Percentiles rank a stretch among this genome's conserved stretches.
phyloP scores from a whole-genome alignment of 2,888 invertebrate species.

The Dasysyrphus tricinctus region DNA sequence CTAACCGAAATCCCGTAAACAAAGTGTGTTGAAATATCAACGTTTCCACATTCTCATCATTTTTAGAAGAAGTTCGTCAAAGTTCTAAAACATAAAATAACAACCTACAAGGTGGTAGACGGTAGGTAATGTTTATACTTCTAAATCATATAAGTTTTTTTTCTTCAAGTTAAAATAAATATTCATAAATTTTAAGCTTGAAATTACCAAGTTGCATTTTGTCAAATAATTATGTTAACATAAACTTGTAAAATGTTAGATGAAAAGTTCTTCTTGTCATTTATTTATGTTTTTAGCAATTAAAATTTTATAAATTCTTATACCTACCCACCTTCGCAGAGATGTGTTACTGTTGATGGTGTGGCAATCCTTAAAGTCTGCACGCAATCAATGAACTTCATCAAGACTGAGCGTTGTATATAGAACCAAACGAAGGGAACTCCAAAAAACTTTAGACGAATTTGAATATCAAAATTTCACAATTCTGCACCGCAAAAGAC shows the following conservation, averaged over 20 bases:
- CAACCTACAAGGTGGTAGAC: no score
- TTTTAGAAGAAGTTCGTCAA: no score
- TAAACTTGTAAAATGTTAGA: not conserved
- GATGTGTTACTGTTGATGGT: not conserved
- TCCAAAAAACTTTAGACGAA: slow-evolving; percentile 50
- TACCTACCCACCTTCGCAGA: not conserved
- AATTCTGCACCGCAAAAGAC: slow-evolving; percentile 16
- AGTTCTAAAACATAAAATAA: no score
- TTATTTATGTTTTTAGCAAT: slow-evolving; percentile 23
- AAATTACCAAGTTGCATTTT: not conserved
- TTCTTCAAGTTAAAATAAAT: no score
- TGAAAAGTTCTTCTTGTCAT: not conserved
- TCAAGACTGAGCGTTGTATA: not conserved
- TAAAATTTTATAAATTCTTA: slow-evolving; percentile 26
- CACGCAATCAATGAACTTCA: slow-evolving; percentile 71
- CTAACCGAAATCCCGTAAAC: no score
- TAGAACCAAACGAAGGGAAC: not conserved
- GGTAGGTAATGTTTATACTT: no score
- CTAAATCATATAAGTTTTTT: no score
- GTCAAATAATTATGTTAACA: slow-evolving; percentile 7
- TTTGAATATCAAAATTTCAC: slow-evolving; percentile 61
- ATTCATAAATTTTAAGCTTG: not conserved
- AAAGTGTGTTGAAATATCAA: no score
- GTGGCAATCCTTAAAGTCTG: slow-evolving; percentile 15
- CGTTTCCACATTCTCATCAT: no score